Conservation (phyloP, 2,797 vertebrate species). For the Lepilemur ruficaudatus region DNA sequence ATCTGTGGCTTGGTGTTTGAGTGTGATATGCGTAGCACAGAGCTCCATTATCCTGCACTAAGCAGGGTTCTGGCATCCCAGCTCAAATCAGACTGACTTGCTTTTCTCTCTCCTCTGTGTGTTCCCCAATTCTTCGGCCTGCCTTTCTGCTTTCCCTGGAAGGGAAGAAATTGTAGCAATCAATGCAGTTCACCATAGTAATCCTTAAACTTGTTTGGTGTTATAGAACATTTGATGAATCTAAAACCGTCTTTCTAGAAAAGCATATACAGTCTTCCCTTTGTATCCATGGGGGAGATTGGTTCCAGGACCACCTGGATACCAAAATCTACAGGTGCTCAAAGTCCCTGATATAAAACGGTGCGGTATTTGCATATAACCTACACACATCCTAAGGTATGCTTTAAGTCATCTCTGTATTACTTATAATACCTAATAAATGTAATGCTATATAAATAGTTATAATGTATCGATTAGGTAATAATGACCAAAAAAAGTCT, state of each 20-base stretch:
- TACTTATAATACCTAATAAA: background rate
- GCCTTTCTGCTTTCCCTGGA: background rate
- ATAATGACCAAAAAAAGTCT: background rate
- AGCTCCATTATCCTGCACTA: background rate
- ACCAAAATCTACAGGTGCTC: background rate
- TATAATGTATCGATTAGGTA: background rate
- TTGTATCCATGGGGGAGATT: background rate
- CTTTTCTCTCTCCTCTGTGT: background rate
- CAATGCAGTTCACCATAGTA: too few relatives aligned
- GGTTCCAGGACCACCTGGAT: background rate
- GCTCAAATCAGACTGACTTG: background rate
- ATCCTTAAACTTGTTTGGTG: background rate
- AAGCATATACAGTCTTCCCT: background rate
- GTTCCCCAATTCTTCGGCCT: background rate
- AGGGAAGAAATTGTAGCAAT: background rate
- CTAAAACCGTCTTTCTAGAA: background rate
- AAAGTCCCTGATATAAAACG: background rate
- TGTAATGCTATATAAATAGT: background rate
- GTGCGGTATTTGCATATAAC: background rate
- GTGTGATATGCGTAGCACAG: fast-evolving
- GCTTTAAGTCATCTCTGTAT: background rate
- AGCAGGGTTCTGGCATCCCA: background rate
- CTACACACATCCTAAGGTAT: background rate
- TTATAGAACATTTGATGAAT: background rate
- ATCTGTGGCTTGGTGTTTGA: background rate